These are phyloP conservation scores for Phymatocera aterrima DNA, from an alignment of 2,888 invertebrate species.

Conservation along the genomic window DNA sequence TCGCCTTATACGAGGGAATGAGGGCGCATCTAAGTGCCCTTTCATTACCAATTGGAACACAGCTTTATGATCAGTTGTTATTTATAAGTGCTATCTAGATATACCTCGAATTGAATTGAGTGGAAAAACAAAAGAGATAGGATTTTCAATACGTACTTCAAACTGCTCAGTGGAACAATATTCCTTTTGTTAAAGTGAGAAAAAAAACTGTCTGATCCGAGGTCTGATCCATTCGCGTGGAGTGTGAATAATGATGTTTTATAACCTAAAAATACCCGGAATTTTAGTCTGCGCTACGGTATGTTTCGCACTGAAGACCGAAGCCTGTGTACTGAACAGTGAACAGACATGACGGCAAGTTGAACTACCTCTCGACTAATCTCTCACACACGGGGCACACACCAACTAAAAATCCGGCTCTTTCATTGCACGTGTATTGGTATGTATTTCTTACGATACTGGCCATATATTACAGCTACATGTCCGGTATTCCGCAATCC, in stretches of 20 bases:
- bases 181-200: not conserved
- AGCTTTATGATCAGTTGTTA: too few relatives aligned
- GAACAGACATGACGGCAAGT: conserved; percentile 2
- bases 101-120: too few relatives aligned
- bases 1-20: too few relatives aligned
- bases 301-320: not conserved
- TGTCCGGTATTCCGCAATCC: not conserved
- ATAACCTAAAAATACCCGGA: conserved; percentile 30
- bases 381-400: not conserved
- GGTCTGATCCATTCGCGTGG: not conserved
- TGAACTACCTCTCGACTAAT: conserved; percentile 12
- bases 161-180: not conserved
- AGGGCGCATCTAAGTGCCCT: too few relatives aligned
- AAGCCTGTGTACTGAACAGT: not conserved
- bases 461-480: not conserved
- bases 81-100: too few relatives aligned
- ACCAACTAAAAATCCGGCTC: not conserved
- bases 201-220: not conserved
- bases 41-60: too few relatives aligned
- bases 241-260: not conserved
- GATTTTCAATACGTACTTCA: conserved; percentile 7
- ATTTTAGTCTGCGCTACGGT: not conserved
- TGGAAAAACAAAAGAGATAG: too few relatives aligned
- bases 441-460: not conserved
- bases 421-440: not conserved